These are phyloP conservation scores for Suillia variegata DNA, from an alignment of 2,888 invertebrate genomes.

Conservation along the genomic window DNA sequence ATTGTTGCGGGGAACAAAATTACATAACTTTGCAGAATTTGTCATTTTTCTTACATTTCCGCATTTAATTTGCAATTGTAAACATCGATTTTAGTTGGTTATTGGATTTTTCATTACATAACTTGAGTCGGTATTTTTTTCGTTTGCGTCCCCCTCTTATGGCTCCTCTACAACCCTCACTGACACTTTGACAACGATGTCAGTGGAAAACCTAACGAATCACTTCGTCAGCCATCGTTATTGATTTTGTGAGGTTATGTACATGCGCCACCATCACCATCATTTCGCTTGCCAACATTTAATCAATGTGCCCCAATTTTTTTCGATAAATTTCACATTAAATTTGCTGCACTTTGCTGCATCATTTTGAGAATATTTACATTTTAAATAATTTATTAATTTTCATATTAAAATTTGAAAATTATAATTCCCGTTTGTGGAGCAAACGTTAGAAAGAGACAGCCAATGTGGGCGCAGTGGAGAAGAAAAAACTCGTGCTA, in stretches of 20 bases:
- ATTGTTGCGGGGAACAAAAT: not conserved
- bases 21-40: not conserved
- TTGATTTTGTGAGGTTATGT: conserved; percentile 4
- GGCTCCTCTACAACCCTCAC: too few relatives aligned
- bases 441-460: conserved; percentile 28
- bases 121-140: not conserved
- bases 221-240: not conserved
- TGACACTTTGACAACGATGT: too few relatives aligned
- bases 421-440: conserved; percentile 6
- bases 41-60: too few relatives aligned
- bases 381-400: too few relatives aligned
- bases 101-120: too few relatives aligned
- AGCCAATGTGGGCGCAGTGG: conserved; percentile 1
- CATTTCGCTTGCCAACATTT: too few relatives aligned
- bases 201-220: not conserved
- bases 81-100: too few relatives aligned
- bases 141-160: not conserved
- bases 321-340: too few relatives aligned
- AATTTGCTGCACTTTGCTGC: too few relatives aligned
- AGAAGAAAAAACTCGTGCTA: conserved; percentile 18
- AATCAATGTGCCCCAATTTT: not conserved
- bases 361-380: too few relatives aligned
- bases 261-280: too few relatives aligned
- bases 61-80: too few relatives aligned
- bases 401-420: conserved; percentile 22